A percentile compares a stretch with the other conserved stretches of the same genome.
These are phyloP conservation scores for Steatornis caripensis DNA, from an alignment of 2,113 vertebrate species.

Conservation along the genomic window DNA sequence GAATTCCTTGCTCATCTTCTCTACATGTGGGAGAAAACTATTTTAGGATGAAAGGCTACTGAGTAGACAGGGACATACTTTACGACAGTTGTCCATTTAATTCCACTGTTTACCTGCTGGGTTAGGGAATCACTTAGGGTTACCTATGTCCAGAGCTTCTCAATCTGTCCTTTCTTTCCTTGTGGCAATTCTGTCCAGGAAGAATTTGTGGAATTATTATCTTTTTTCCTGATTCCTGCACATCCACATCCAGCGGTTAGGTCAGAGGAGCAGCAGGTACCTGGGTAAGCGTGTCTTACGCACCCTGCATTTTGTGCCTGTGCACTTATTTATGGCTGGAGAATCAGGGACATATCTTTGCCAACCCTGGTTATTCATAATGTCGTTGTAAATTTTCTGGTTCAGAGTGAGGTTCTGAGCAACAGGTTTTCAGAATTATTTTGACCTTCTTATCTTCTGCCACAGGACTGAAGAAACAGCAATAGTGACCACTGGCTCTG, in stretches of 20 bases:
- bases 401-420: background rate
- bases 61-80: background rate
- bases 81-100: background rate
- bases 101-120: background rate
- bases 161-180: background rate
- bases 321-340: background rate
- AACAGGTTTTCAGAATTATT: background rate
- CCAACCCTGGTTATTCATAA: background rate
- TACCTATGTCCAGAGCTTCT: background rate
- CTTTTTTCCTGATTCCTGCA: background rate
- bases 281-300: background rate
- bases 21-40: background rate
- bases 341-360: fast-evolving
- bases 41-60: background rate
- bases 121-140: background rate
- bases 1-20: background rate
- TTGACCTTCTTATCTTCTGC: background rate
- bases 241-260: background rate
- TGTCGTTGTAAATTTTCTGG: background rate
- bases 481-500: background rate
- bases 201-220: background rate
- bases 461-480: background rate
- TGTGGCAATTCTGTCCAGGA: background rate
- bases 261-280: background rate
- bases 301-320: background rate